A percentile compares a stretch with the other conserved stretches of the same genome.
phyloP scores from a whole-genome alignment of 2,113 vertebrate species.

The Macrotis lagotis region DNA sequence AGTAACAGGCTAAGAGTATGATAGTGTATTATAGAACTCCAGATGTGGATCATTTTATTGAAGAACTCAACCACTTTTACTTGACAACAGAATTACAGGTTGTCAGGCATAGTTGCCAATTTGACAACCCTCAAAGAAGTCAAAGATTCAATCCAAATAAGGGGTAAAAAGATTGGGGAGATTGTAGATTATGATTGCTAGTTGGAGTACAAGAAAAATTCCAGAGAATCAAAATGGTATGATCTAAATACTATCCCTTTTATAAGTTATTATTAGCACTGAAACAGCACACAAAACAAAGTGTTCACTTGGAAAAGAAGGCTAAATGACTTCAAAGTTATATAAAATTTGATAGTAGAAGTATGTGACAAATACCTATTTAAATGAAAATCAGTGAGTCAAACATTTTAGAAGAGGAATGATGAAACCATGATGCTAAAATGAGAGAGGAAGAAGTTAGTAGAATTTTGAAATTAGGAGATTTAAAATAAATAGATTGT shows the following conservation, averaged over 20 bases:
- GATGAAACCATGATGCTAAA: background rate
- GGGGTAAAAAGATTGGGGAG: background rate
- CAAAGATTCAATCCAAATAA: background rate
- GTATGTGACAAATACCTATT: background rate
- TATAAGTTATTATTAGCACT: background rate
- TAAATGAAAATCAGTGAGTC: background rate
- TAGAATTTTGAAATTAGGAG: background rate
- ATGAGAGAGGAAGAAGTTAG: background rate
- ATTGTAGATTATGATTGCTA: background rate
- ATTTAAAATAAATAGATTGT: background rate
- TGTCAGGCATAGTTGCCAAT: background rate
- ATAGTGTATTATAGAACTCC: rapidly evolving
- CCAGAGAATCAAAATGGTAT: background rate
- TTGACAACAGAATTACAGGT: background rate
- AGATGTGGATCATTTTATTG: rapidly evolving
- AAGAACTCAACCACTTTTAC: background rate
- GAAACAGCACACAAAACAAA: background rate
- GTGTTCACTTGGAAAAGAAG: background rate
- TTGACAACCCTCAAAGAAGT: background rate
- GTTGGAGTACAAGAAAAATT: background rate
- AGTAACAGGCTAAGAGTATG: rapidly evolving
- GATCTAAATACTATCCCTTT: rapidly evolving
- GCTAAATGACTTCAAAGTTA: background rate
- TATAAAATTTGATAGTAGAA: background rate
- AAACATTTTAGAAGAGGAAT: background rate